These are phyloP conservation scores for Chlorodrepanis virens DNA, from an alignment of 2,113 vertebrate genomes.

Conservation along the genomic window DNA sequence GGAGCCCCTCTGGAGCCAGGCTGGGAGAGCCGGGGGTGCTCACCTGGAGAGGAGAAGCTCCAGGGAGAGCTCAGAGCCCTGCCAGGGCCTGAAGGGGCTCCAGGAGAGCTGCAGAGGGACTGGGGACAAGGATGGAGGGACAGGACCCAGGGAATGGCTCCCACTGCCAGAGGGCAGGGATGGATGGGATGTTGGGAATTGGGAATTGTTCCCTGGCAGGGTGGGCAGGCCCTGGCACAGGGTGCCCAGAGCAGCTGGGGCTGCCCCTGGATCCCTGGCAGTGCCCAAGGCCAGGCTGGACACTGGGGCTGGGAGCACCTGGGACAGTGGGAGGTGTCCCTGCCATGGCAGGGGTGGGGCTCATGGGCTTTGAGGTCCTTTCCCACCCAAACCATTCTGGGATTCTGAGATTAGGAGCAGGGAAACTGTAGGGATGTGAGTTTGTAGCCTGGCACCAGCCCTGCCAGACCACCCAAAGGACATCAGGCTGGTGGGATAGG, in stretches of 20 bases:
- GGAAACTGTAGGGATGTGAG: too few species aligned
- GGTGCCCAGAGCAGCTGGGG: neutral
- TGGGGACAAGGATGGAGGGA: too few species aligned
- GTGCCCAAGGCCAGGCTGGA: neutral
- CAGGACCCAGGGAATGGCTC: too few species aligned
- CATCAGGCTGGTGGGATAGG: neutral
- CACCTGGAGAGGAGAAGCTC: too few species aligned
- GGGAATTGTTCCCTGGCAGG: neutral
- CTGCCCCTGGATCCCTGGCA: neutral
- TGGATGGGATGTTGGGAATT: neutral
- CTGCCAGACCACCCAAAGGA: neutral
- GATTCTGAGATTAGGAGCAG: neutral
- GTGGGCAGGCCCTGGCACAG: neutral
- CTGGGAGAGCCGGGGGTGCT: too few species aligned
- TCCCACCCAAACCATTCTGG: neutral
- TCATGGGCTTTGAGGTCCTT: too few species aligned
- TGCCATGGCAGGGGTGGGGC: neutral
- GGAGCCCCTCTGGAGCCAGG: too few species aligned
- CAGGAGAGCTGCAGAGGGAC: too few species aligned
- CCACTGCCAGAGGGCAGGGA: rapidly evolving
- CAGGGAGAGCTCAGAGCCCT: too few species aligned
- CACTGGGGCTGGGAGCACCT: neutral
- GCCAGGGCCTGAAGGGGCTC: too few species aligned
- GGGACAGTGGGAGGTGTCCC: neutral
- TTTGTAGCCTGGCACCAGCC: neutral